phyloP scores from a whole-genome alignment of 1,140 invertebrate species.

The Caenorhabditis remanei region DNA sequence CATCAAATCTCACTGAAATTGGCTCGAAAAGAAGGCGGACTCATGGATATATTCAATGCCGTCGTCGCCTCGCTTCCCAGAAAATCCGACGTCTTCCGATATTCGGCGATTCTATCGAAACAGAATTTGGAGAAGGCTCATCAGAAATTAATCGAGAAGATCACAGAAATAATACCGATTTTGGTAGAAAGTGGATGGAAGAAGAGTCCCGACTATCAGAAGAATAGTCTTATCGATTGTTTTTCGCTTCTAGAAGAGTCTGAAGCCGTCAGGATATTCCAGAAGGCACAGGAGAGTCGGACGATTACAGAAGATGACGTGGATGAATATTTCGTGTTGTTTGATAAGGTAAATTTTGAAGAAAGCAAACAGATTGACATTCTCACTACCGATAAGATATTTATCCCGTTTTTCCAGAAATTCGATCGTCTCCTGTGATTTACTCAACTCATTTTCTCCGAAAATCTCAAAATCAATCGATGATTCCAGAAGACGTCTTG shows the following conservation, averaged over 20 bases:
- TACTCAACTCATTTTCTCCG: conserved; percentile 1
- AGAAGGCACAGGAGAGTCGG: background rate
- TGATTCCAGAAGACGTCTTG: conserved; percentile 12
- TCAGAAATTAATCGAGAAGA: background rate
- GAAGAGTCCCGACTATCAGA: conserved; percentile 49
- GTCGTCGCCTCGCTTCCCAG: conserved; percentile 19
- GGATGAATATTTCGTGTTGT: background rate
- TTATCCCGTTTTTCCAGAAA: background rate
- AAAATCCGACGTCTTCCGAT: conserved; percentile 15
- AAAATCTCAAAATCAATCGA: conserved; percentile 25
- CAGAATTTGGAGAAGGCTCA: background rate
- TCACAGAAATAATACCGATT: background rate
- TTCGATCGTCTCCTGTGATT: background rate
- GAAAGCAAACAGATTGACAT: background rate
- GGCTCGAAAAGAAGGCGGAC: conserved; percentile 20
- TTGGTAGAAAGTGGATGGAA: conserved; percentile 36
- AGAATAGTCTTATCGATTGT: background rate
- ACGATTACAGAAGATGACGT: conserved; percentile 35
- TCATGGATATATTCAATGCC: conserved; percentile 24
- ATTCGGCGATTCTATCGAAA: conserved; percentile 15
- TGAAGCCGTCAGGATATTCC: background rate
- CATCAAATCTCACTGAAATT: conserved; percentile 33
- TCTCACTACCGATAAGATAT: too few relatives aligned
- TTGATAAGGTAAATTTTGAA: conserved; percentile 19
- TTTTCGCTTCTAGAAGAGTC: conserved; percentile 7